A percentile compares a stretch with the other conserved stretches of the same genome.
Evolutionary conservation across 1,140 invertebrate species (phyloP).

Genomic region (Sitobion miscanthi): DNA sequence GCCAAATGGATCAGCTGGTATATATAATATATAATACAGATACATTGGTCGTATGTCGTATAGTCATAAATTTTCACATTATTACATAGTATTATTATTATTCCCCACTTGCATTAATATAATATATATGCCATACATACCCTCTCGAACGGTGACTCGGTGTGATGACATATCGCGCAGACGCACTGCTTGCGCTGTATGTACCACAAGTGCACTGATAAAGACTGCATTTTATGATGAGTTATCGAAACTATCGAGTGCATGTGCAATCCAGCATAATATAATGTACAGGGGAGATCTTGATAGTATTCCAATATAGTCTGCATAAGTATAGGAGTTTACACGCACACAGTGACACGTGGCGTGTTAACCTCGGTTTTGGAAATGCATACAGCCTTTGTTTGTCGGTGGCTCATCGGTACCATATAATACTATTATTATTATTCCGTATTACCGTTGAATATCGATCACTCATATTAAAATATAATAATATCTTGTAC

Average conservation of each 20-base stretch:
- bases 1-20: too few species aligned
- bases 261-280: neutral
- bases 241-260: neutral
- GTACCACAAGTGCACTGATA: neutral
- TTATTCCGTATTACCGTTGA: neutral
- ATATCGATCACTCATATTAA: neutral
- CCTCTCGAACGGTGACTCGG: neutral
- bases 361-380: neutral
- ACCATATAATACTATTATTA: too few species aligned
- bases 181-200: neutral
- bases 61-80: too few species aligned
- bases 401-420: neutral
- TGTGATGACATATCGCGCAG: neutral
- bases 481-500: too few species aligned
- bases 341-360: neutral
- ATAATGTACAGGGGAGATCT: neutral
- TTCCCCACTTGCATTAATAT: neutral
- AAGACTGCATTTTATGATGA: neutral
- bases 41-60: too few species aligned
- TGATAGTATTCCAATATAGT: neutral
- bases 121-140: neutral
- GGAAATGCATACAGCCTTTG: neutral
- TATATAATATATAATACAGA: too few species aligned
- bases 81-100: too few species aligned
- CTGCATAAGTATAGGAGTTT: neutral